A percentile compares a stretch with the other conserved stretches of the same genome.
These are phyloP conservation scores for Tetragnatha montana DNA, from an alignment of 2,888 invertebrate species.

Conservation along the genomic window DNA sequence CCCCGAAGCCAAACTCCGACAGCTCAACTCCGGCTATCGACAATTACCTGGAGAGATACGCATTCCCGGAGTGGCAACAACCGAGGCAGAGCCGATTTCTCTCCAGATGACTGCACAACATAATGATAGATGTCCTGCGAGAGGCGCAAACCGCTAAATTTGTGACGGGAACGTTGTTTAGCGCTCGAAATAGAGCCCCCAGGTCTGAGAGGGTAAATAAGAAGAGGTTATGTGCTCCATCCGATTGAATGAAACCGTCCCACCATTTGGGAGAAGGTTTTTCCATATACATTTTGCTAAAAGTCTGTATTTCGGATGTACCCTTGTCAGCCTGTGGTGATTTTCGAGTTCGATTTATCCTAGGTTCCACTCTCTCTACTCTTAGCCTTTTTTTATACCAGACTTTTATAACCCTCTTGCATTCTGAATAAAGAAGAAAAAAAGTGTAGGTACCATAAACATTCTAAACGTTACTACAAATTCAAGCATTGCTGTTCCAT, in stretches of 20 bases:
- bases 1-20: constrained; percentile 47
- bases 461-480: no score
- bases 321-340: constrained; percentile 29
- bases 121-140: constrained; percentile 58
- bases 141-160: constrained; percentile 42
- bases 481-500: no score
- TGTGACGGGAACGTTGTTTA: constrained; percentile 46
- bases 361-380: constrained; percentile 2
- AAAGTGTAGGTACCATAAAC: no score
- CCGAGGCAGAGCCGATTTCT: constrained; percentile 42
- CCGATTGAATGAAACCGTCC: not conserved
- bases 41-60: constrained; percentile 58
- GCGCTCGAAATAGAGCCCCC: constrained; percentile 45
- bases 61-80: constrained; percentile 58
- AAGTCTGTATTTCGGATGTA: not conserved
- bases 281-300: no score
- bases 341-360: constrained; percentile 40
- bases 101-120: constrained; percentile 59
- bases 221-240: constrained; percentile 35
- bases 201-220: constrained; percentile 12
- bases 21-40: constrained; percentile 59
- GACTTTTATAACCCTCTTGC: not conserved
- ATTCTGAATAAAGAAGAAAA: not conserved
- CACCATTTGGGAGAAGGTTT: constrained; percentile 9
- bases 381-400: not conserved